Evolutionary conservation across 2,113 vertebrate genomes (phyloP).

Genomic region (Vidua chalybeata): DNA sequence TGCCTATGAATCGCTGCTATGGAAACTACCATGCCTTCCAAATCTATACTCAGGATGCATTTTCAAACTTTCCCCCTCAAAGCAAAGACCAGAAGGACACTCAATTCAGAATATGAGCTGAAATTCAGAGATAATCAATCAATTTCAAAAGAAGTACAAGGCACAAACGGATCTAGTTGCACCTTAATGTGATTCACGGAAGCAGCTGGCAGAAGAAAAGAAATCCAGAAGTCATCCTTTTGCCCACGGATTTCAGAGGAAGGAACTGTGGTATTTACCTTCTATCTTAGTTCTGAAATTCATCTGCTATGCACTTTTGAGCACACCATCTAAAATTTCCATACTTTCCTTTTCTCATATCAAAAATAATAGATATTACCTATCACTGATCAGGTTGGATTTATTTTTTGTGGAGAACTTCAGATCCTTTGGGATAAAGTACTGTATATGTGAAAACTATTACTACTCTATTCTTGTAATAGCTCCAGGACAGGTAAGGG

Average conservation of each 20-base stretch:
- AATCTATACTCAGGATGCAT: background rate
- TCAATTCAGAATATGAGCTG: background rate
- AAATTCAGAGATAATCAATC: background rate
- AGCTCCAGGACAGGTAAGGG: background rate
- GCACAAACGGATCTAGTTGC: background rate
- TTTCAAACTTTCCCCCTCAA: background rate
- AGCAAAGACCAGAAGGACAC: background rate
- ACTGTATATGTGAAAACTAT: background rate
- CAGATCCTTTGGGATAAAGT: background rate
- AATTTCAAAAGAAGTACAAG: background rate
- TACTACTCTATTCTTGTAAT: background rate
- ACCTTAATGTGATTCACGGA: background rate
- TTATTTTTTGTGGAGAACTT: background rate
- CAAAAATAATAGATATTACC: background rate
- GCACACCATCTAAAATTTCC: background rate
- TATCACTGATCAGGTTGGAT: background rate
- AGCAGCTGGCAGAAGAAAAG: background rate
- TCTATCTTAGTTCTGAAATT: background rate
- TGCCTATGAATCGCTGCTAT: background rate
- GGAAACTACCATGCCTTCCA: background rate
- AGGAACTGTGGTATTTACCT: background rate
- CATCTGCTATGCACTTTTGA: background rate
- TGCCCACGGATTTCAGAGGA: background rate
- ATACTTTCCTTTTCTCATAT: background rate
- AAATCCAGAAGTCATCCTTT: background rate